A percentile compares a stretch with the other conserved stretches of the same genome.
Conservation (phyloP, 1,140 invertebrate genomes). For the Brachionus paranguensis region DNA sequence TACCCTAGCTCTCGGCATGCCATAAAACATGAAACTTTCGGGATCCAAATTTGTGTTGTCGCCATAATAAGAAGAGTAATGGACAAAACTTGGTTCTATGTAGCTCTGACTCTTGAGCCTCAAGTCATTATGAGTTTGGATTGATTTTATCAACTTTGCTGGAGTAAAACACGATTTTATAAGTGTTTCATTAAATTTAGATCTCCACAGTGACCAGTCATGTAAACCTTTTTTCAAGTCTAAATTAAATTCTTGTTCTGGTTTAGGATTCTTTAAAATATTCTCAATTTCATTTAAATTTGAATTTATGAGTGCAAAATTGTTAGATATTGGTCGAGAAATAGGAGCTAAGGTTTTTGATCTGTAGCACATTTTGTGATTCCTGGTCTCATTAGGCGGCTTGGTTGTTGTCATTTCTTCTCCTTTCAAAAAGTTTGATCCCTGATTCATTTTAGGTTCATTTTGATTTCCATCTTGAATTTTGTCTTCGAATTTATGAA, state of each 20-base stretch:
- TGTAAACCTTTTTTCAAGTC: slow-evolving; percentile 27
- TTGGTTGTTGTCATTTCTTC: neutral
- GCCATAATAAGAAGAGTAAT: slow-evolving; percentile 13
- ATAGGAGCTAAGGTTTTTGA: neutral
- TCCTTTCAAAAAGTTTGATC: neutral
- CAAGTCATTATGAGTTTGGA: slow-evolving; percentile 21
- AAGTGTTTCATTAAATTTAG: slow-evolving; percentile 30
- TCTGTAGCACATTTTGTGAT: neutral
- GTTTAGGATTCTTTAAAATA: neutral
- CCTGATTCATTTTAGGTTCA: neutral
- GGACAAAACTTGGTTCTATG: neutral
- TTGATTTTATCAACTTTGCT: slow-evolving; percentile 9
- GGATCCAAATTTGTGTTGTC: neutral
- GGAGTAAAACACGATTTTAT: slow-evolving; percentile 20
- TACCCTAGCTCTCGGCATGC: neutral
- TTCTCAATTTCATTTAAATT: slow-evolving; percentile 22
- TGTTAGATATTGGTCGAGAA: slow-evolving; percentile 11
- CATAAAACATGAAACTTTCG: slow-evolving; percentile 28
- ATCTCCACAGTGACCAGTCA: slow-evolving; percentile 28
- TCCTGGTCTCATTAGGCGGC: neutral
- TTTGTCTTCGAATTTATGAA: slow-evolving; percentile 4
- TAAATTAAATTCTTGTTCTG: neutral
- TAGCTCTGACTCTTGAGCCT: slow-evolving; percentile 19
- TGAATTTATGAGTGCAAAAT: slow-evolving; percentile 15
- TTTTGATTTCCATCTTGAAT: neutral